Conservation (phyloP, 1,140 invertebrate genomes). For the Hestina assimilis region DNA sequence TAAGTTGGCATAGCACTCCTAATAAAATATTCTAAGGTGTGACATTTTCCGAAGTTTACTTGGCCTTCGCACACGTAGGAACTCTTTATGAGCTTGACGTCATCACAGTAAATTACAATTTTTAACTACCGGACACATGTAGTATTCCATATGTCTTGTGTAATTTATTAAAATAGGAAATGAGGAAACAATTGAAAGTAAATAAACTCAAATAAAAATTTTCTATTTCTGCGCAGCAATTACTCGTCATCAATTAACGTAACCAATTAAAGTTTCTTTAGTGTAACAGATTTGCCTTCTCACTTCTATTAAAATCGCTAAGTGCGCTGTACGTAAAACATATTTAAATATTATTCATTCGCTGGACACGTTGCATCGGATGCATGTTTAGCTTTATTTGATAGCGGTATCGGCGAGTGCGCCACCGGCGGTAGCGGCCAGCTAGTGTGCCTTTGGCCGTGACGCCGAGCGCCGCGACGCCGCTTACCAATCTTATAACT, state of each 20-base stretch:
- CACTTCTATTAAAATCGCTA: conserved; percentile 19
- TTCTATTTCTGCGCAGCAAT: conserved; percentile 13
- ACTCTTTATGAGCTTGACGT: conserved; percentile 12
- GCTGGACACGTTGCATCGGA: conserved; percentile 2
- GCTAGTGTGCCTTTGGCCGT: conserved; percentile 54
- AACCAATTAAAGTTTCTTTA: conserved; percentile 17
- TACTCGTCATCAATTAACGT: conserved; percentile 22
- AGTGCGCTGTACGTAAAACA: conserved; percentile 9
- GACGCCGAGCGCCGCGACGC: conserved; percentile 52
- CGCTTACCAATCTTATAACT: conserved; percentile 37
- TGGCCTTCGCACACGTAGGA: conserved; percentile 44
- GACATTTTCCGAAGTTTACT: conserved; percentile 51
- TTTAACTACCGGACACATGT: background rate
- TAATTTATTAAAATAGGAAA: too few relatives aligned
- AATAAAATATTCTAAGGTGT: conserved; percentile 43
- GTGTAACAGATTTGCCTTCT: conserved; percentile 18
- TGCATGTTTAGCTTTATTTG: conserved; percentile 21
- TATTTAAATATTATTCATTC: conserved; percentile 7
- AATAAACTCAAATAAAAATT: too few relatives aligned
- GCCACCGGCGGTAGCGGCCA: conserved; percentile 28
- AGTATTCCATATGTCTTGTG: too few relatives aligned
- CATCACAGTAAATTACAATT: conserved; percentile 9
- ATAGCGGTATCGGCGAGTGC: conserved; percentile 31
- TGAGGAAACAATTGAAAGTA: too few relatives aligned
- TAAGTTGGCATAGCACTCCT: conserved; percentile 22